phyloP scores from a whole-genome alignment of 2,888 invertebrate species.

The Drosophila testacea region DNA sequence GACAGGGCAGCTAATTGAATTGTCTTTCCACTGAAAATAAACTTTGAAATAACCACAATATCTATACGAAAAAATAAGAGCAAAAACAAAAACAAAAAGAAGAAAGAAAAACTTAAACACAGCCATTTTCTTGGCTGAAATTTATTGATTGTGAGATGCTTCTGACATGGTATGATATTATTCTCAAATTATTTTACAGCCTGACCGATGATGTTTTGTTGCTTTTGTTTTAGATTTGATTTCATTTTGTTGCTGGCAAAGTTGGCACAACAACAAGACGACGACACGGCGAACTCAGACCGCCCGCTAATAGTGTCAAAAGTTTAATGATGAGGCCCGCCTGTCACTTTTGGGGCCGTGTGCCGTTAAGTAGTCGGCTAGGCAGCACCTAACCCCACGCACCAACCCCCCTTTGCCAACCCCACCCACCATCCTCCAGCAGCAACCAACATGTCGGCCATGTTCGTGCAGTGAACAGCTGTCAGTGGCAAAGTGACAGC shows the following conservation, averaged over 20 bases:
- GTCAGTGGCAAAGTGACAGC: slow-evolving; percentile 70
- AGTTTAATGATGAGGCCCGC: slow-evolving; percentile 76
- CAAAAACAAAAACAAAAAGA: not conserved
- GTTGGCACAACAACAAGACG: slow-evolving; percentile 57
- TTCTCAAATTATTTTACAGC: slow-evolving; percentile 69
- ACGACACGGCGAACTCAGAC: slow-evolving; percentile 21
- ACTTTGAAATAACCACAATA: slow-evolving; percentile 17
- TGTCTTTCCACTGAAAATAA: slow-evolving; percentile 49
- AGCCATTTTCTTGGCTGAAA: slow-evolving; percentile 14
- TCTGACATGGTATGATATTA: slow-evolving; percentile 42
- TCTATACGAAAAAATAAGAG: slow-evolving; percentile 6
- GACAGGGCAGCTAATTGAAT: slow-evolving; percentile 82
- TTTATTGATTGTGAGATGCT: slow-evolving; percentile 15
- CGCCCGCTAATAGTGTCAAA: slow-evolving; percentile 81
- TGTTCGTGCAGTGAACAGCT: slow-evolving; percentile 66
- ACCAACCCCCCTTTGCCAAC: not conserved
- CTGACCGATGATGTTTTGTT: slow-evolving; percentile 36
- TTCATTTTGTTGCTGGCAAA: slow-evolving; percentile 30
- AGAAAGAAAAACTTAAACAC: not conserved
- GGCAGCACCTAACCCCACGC: slow-evolving; percentile 20
- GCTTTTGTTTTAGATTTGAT: slow-evolving; percentile 11
- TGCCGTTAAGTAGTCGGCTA: slow-evolving; percentile 68
- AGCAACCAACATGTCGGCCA: slow-evolving; percentile 36
- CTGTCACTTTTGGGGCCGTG: slow-evolving; percentile 67
- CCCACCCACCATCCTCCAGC: not conserved